Base-by-base conservation (phyloP, 2,113 vertebrate species). In the Anser brachyrhynchus region DNA sequence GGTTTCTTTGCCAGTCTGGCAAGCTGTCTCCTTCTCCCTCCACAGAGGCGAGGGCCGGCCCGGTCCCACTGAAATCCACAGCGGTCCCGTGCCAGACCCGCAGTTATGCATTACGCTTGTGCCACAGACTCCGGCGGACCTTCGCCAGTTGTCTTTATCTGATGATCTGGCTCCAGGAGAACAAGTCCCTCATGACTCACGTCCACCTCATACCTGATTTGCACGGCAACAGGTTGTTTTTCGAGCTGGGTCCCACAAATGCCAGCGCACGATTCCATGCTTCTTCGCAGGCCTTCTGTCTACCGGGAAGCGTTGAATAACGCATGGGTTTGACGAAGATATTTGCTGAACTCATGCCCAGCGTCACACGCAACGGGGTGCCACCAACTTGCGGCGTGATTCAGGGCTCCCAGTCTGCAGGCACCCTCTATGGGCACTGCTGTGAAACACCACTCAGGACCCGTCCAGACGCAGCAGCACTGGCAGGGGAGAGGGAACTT, bases 261-360 rank as follows among this genome's bases (percentile, higher is more conserved):
- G 66, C 71, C 35, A 57, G 78, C 39, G 8, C 49, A 75, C 12
- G 22, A 19, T 1, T 19, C 20, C 65, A 52, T 2, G 39, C 29
- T 92, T 41, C n/a, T 46, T 46, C 1, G 0, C 2, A 8, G 41
- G 49, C 71, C 62, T 43, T n/a, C 55, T 69, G 26, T 64, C 46
- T 64, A 33, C 65, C 3, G 5, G 75, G 33, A 43, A 72, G 39
- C 2, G 0, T 13, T 2, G 71, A 21, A 4, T 20, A 29, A 67
- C 37, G 8, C 0, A 2, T 0, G 28, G 4, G 9, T 20, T 14
- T 29, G 29, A 15, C 0, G 1, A 3, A 4, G n/a, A 4, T 2
- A 2, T 21, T 52, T 7, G 26, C 3, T 65, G 3, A 49, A 2
- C 16, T 3, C 9, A 0, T 14, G 3, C 11, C 13, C 37, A 13